Base-by-base conservation (phyloP, 2,888 invertebrate genomes). In the Chrysolina haemoptera region DNA sequence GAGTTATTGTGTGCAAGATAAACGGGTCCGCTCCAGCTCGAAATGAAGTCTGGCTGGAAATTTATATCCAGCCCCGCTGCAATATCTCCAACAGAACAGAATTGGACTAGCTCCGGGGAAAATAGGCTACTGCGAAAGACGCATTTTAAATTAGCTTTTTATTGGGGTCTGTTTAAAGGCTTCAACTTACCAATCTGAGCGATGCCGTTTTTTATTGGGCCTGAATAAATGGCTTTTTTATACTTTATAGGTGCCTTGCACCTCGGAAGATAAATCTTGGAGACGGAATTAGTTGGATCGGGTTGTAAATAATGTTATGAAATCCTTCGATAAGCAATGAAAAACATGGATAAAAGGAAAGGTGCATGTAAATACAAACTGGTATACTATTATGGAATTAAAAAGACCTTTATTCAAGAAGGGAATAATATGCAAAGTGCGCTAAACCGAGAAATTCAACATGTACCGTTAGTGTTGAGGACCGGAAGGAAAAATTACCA, bases 1-100 rank as follows among this genome's bases (percentile, higher is more conserved):
- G 91, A 92, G 89, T 92, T 91, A 92, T 92, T 91, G 90, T 90
- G 89, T 90, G 90, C 89, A 92, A 92, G 91, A 92, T 92, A 92
- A 92, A 92, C 91, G 92, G 91, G 91, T 90, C 90, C 90, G 90
- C 91, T 91, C 91, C 90, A 89, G 90, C 90, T 91, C 92, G 91
- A 92, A 92, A 92, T 92, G 92, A 92, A 92, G 92, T 92, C 91
- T 88, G 88, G 90, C 88, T 88, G 88, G 91, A 87, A 88, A 88
- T 88, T 88, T 88, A 88, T 88, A 85, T 84, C 81, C 82, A 84
- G 85, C 85, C 86, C 85, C 81, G 86, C 85, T 87, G 87, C 87
- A 88, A 88, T 88, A 88, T 88, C 88, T 88, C 85, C 86, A 85
- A 84, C 82, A 85, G 85, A 86, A 85, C 87, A 87, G 87, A 87